Base-by-base conservation (phyloP, 2,797 vertebrate genomes). In the Amphiprion clarkii region DNA sequence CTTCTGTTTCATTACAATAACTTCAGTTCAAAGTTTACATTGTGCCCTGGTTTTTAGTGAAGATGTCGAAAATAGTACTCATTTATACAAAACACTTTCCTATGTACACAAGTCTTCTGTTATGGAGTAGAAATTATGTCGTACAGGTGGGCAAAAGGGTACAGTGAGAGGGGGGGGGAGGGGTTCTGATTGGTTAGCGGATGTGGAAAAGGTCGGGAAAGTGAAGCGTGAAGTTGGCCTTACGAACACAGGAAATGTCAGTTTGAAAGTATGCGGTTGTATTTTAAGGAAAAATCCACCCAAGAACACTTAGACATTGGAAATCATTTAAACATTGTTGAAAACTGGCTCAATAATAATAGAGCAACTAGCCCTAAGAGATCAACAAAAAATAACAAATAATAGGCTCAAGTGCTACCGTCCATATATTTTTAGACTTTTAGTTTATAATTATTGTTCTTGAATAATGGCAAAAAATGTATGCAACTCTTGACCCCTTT, bases 21-120 rank as follows among this genome's bases (percentile, higher is more conserved):
- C 92, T 91, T 92, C 87, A 90, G 93, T 92, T 95, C 94, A 95
- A 95, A 95, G 94, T 95, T 96, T 94, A 94, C 94, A 95, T 96
- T 96, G 96, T 97, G 96, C 97, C 96, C 96, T 97, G 96, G 95
- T 95, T 97, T 96, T 94, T 95, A 94, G 93, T 93, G 93, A 96
- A 97, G 96, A 97, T 98, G 97, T 98, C 95, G 96, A 99, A 99
- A 99, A 99, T 98, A 99, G 97, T 97, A 97, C 86, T 97, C 94
- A 98, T 99, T 98, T 97, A 96, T 99, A 99, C 97, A 98, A 99
- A 99, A 98, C 95, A 96, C 96, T 97, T 94, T 95, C 68, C 93
- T 97, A 97, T 98, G 94, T 98, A 98, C 97, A 99, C 95, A 95
- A 85, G 90, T 95, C 93, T 90, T 96, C 93, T 91, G 93, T 95